Evolutionary conservation across 2,888 invertebrate genomes (phyloP), one percentile per base, ranked within the genome.

Genomic region (Muschampia plurimacula): DNA sequence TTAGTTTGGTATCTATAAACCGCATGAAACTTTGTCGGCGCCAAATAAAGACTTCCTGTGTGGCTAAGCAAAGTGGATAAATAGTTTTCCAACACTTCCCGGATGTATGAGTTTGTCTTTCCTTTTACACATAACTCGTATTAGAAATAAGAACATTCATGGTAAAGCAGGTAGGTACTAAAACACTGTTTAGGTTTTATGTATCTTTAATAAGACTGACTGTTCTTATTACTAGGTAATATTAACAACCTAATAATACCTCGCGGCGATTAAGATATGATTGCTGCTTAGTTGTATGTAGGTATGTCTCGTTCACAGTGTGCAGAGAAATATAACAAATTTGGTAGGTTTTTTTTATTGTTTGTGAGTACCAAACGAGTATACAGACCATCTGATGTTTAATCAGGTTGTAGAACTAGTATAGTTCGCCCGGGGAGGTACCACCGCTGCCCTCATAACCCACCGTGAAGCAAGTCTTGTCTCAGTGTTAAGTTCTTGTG

Each of bases 31-130:
- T 83, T 85, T 86, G 87, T 86, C 87, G 86, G 86, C 80, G 81
- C 80, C 84, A 90, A 90, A 91, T 83, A 91, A 84, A 83, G 84
- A 88, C 89, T 88, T 92, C 91, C 91, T 88, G 88, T 86, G 84
- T 77, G 83, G 82, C 82, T 78, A 77, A 76, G 78, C 76, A 77
- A 78, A 72, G 72, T 72, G 72, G 49, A 57, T 57, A 72, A 72
- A 67, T 67, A 72, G 67, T 67, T 72, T 68, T 64, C 63, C 36
- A 36, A 32, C 44, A 36, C 44, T 72, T 68, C 68, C 72, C 72
- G 72, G 72, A 72, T 72, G 72, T 67, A 72, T 36, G 52, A 67
- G 46, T 72, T 72, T 68, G 72, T 68, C 63, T 72, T 71, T 10
- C 57, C 64, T 67, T 22, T 66, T 67, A 57, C 67, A 72, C 57